Evolutionary conservation across 2,797 vertebrate species (phyloP).

Genomic region (Loriculus beryllinus): DNA sequence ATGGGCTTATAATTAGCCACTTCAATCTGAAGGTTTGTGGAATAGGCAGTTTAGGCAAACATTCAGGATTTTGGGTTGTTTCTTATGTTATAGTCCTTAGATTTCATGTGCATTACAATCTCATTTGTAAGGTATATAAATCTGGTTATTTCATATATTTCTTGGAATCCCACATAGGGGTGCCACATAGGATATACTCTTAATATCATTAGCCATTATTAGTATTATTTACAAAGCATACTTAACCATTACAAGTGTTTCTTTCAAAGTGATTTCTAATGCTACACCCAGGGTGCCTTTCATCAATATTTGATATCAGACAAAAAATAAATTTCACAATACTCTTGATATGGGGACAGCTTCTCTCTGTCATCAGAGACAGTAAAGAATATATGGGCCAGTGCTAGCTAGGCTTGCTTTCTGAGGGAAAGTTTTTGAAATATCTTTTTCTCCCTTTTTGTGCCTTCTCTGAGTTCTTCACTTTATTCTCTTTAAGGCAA

Average conservation of each 20-base stretch:
- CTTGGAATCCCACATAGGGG: background rate
- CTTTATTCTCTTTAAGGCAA: background rate
- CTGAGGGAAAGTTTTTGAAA: background rate
- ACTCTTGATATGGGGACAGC: background rate
- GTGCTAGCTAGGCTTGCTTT: background rate
- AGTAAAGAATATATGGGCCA: background rate
- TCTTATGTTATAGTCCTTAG: background rate
- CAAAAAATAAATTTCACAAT: background rate
- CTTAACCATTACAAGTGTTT: background rate
- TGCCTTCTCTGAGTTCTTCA: background rate
- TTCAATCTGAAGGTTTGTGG: background rate
- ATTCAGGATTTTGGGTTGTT: background rate
- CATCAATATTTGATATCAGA: background rate
- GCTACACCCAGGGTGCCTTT: background rate
- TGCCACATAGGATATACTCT: rapidly evolving
- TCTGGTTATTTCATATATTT: background rate
- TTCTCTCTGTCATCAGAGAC: background rate
- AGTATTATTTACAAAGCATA: background rate
- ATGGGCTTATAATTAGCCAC: background rate
- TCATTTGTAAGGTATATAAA: background rate
- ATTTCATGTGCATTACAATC: background rate
- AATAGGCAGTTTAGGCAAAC: background rate
- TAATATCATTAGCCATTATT: background rate
- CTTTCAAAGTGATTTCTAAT: background rate
- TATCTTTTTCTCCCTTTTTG: background rate